Evolutionary conservation across 1,140 invertebrate genomes (phyloP).

Genomic region (Aphaenogaster rudis): DNA sequence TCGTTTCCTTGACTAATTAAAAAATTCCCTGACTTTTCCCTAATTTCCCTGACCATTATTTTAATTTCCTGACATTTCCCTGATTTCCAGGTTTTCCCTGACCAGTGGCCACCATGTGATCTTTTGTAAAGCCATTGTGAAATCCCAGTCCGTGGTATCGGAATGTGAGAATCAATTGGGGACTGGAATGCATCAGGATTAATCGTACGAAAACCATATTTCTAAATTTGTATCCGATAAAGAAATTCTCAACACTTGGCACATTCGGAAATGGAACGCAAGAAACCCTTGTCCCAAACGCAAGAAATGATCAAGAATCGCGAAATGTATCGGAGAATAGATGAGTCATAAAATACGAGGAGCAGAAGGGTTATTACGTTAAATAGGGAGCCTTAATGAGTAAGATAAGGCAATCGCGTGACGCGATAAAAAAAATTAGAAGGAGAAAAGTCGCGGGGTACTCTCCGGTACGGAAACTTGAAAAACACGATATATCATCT

Average conservation of each 20-base stretch:
- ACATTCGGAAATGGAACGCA: too few relatives aligned
- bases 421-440: slow-evolving; percentile 14
- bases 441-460: background rate
- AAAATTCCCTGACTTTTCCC: too few relatives aligned
- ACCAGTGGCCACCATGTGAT: too few relatives aligned
- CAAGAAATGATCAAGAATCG: background rate
- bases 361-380: slow-evolving; percentile 31
- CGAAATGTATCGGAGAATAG: background rate
- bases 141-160: background rate
- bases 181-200: background rate
- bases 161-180: background rate
- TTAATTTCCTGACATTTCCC: too few relatives aligned
- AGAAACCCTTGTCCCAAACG: background rate
- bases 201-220: background rate
- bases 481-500: slow-evolving; percentile 52
- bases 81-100: too few relatives aligned
- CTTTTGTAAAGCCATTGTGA: background rate
- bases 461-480: slow-evolving; percentile 26
- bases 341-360: slow-evolving; percentile 19
- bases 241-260: background rate
- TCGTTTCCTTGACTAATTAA: too few relatives aligned
- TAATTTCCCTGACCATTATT: too few relatives aligned
- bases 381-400: slow-evolving; percentile 39
- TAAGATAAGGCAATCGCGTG: slow-evolving; percentile 48
- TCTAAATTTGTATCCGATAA: background rate